Base-by-base conservation (phyloP, 2,113 vertebrate species). In the Oenanthe melanoleuca region DNA sequence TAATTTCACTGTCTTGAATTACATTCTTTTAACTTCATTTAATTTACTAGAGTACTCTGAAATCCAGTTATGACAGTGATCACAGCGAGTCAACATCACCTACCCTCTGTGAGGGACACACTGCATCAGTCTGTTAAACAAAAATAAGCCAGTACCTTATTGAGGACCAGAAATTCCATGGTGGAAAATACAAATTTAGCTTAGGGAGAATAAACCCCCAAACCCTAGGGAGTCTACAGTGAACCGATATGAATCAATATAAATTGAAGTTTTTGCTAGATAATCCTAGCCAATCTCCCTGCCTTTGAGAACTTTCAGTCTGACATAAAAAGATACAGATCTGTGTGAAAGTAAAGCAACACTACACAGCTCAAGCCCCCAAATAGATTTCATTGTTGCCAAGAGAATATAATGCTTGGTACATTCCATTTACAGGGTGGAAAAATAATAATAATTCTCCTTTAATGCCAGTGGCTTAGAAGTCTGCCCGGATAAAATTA, bases 401-500 rank as follows among this genome's bases (percentile, higher is more conserved):
- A 52, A 75, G 72, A 97, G 69, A 91, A 84, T 3, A 28, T 40
- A 66, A 82, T 17, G 25, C 0, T 0, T 22, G 24, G 26, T 66
- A 57, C 26, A 86, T 78, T 93, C 84, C 64, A 66, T 47, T 53
- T 75, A 45, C 24, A 44, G 34, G 24, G 20, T 93, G 31, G 44
- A 79, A 94, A 79, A 91, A 89, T 61, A 71, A 84, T 66, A 87
- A 67, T 72, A 78, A 66, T 82, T 92, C 45, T 49, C 9, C 56
- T 85, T 38, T 82, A 88, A 91, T 91, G 42, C 28, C 55, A 71
- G n/a, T 38, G 49, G 33, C 59, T 91, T 95, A 94, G 49, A 94
- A 72, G 24, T 86, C 67, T 92, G 73, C 26, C 21, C 29, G 16
- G 77, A 61, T 92, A 89, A 96, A 97, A 97, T 97, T 88, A 97